Evolutionary conservation across 2,113 vertebrate genomes (phyloP).

Genomic region (Seriola aureovittata): DNA sequence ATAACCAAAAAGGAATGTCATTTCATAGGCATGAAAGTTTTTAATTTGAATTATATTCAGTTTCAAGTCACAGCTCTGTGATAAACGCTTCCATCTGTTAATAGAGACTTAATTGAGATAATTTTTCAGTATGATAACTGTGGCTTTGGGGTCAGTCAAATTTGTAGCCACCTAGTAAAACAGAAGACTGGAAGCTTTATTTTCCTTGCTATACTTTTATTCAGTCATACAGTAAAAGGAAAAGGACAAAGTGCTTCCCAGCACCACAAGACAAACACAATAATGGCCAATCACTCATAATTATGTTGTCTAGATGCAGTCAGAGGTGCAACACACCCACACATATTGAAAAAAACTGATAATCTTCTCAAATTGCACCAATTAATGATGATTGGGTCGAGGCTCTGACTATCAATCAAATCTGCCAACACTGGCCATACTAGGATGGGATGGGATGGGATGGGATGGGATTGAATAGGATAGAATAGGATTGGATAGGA

Average conservation of each 20-base stretch:
- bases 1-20: no score
- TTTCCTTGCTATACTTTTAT: constrained; percentile 9
- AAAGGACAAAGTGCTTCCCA: neutral
- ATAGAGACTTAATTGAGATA: no score
- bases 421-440: no score
- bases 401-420: neutral
- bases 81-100: no score
- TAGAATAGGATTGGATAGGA: no score
- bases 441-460: no score
- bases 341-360: no score
- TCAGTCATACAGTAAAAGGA: neutral
- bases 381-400: no score
- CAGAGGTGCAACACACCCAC: neutral
- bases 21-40: no score
- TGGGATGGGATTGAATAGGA: neutral
- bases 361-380: no score
- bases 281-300: neutral
- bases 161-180: neutral
- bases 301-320: neutral
- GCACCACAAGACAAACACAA: neutral
- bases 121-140: no score
- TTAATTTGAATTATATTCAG: neutral
- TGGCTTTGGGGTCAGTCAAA: neutral
- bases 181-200: neutral
- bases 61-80: neutral